Conservation (phyloP, 2,797 vertebrate genomes). For the Danionella dracula region DNA sequence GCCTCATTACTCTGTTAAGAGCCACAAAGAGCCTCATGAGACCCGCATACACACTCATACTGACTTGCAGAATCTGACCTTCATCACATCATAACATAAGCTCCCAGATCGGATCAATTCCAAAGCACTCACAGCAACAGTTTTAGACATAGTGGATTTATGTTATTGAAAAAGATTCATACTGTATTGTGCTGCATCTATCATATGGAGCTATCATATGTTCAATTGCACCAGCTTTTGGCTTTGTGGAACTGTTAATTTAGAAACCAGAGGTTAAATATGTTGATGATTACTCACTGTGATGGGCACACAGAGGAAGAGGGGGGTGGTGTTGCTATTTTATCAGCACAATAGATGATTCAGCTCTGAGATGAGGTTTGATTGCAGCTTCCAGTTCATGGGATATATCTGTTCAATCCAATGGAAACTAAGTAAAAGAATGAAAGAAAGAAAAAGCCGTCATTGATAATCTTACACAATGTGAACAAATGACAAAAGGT, state of each 20-base stretch:
- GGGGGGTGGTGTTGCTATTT: not conserved
- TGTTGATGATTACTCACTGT: conserved; percentile 32
- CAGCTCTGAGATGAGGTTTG: not conserved
- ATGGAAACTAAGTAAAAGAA: not conserved
- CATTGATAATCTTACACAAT: no score
- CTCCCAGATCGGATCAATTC: conserved; percentile 25
- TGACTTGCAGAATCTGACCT: conserved; percentile 20
- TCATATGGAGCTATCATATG: conserved; percentile 3
- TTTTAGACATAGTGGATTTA: conserved; percentile 10
- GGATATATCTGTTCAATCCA: not conserved
- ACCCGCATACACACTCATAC: conserved; percentile 12
- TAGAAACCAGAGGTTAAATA: conserved; percentile 36
- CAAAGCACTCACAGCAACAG: conserved; percentile 17
- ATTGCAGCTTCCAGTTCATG: not conserved
- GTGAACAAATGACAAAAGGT: no score
- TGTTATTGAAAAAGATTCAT: conserved; percentile 7
- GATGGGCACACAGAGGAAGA: conserved; percentile 2
- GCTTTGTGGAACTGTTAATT: conserved; percentile 41
- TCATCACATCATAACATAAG: conserved; percentile 18
- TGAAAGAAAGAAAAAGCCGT: not conserved
- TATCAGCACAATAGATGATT: conserved; percentile 7
- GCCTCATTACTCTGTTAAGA: conserved; percentile 49
- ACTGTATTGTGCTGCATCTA: no score
- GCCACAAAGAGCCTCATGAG: conserved; percentile 46
- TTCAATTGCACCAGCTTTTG: conserved; percentile 34